Base-by-base conservation (phyloP, 2,113 vertebrate species). In the Eulemur rufifrons region DNA sequence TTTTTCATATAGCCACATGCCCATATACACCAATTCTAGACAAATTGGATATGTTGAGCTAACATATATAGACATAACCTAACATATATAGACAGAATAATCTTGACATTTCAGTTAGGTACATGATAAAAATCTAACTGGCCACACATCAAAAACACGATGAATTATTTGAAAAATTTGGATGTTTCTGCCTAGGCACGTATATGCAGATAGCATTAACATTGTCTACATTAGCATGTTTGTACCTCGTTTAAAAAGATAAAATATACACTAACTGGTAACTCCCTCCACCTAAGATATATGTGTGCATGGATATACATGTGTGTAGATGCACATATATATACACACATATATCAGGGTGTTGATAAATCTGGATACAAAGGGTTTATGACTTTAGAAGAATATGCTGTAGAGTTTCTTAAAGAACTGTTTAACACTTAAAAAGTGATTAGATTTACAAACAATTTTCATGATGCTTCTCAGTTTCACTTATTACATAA, bases 381-480 rank as follows among this genome's bases (percentile, higher is more conserved):
- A 92, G 34, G 12, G 32, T 74, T 94, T 92, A 76, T 82, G 32
- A 81, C 45, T 91, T 54, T 27, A 95, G 76, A 86, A 96, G 82
- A 95, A 90, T 52, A 89, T 56, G 32, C 73, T 86, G n/a, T 45
- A 74, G 27, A 15, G 14, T 74, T 68, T 50, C 66, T 74, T 42
- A 34, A 68, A 83, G 81, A 73, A 61, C 32, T 20, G 42, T 89
- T 42, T 39, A 86, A 94, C 74, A 89, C 64, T 87, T 87, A 52
- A 59, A 74, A 73, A 17, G 1, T 86, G 37, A 87, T 34, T 74
- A 71, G 42, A 74, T 92, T 84, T 95, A 81, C 76, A 92, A 95
- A 94, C 89, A 56, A 68, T 91, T 94, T 89, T 50, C 50, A 85
- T 76, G 85, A 50, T 63, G 37, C 21, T 69, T 42, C 54, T 84